Evolutionary conservation across 2,113 vertebrate species (phyloP).

Genomic region (Myotis lucifugus): DNA sequence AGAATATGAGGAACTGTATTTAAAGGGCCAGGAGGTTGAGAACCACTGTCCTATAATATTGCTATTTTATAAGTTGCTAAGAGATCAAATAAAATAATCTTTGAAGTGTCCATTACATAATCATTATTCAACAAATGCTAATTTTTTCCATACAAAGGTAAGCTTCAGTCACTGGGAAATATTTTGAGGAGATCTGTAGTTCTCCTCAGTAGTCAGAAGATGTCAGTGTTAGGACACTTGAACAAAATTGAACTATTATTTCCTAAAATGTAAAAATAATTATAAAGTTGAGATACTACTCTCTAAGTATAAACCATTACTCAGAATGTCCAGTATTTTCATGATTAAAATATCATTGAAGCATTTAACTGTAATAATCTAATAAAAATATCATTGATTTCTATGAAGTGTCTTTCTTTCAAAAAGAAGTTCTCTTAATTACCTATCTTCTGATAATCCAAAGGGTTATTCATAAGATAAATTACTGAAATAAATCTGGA

Average conservation of each 20-base stretch:
- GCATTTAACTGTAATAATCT: too few species aligned
- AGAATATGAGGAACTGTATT: too few species aligned
- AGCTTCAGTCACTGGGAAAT: neutral
- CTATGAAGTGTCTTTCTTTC: constrained; percentile 14
- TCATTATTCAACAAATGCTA: neutral
- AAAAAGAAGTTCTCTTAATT: constrained; percentile 39
- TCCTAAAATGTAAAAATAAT: constrained; percentile 6
- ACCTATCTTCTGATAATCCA: neutral
- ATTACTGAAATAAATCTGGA: constrained; percentile 10
- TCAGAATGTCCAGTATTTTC: constrained; percentile 40
- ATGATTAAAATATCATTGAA: neutral
- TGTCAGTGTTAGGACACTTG: constrained; percentile 79
- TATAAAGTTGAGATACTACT: constrained; percentile 30
- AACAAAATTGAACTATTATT: neutral
- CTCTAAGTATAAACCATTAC: constrained; percentile 1
- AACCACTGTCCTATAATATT: neutral
- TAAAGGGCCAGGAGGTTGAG: too few species aligned
- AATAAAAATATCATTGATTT: neutral
- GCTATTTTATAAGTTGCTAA: constrained; percentile 46
- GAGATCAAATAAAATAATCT: neutral
- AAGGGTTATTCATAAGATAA: neutral
- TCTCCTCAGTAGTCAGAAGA: constrained; percentile 73
- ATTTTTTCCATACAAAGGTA: constrained; percentile 20
- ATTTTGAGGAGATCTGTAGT: constrained; percentile 69
- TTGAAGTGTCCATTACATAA: constrained; percentile 10